phyloP scores from a whole-genome alignment of 2,797 vertebrate species.

The Pampus argenteus region DNA sequence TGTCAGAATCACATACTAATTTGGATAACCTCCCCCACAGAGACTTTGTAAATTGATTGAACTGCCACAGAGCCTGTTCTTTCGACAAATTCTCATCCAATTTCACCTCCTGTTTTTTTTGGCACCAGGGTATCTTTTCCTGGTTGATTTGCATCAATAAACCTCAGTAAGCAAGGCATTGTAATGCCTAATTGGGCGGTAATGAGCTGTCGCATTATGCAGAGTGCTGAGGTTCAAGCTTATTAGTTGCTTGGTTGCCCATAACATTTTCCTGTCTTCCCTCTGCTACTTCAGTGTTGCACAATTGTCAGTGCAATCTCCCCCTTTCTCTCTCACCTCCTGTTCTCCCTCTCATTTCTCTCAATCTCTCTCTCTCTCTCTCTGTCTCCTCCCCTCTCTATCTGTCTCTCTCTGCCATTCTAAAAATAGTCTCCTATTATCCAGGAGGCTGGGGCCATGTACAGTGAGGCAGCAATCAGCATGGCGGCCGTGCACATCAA shows the following conservation, averaged over 20 bases:
- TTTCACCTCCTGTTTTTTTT: constrained; percentile 77
- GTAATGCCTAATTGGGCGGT: constrained; percentile 88
- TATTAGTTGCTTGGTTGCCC: constrained; percentile 90
- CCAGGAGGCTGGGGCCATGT: constrained; percentile 75
- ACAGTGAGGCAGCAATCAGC: constrained; percentile 84
- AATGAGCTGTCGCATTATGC: constrained; percentile 88
- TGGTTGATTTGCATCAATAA: constrained; percentile 87
- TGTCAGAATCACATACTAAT: constrained; percentile 73
- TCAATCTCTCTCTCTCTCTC: constrained; percentile 34
- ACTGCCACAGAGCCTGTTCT: constrained; percentile 73
- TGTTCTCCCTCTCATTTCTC: constrained; percentile 60
- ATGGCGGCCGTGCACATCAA: constrained; percentile 80
- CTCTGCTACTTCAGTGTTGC: constrained; percentile 76
- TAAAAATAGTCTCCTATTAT: constrained; percentile 87
- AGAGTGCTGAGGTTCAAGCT: constrained; percentile 87
- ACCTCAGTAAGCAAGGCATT: constrained; percentile 85
- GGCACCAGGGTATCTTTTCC: constrained; percentile 82
- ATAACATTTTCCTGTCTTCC: constrained; percentile 85
- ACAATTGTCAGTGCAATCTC: constrained; percentile 79
- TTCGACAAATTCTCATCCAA: constrained; percentile 74
- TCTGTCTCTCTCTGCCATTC: constrained; percentile 55
- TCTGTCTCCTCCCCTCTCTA: constrained; percentile 17
- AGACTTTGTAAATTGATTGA: constrained; percentile 83
- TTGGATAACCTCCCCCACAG: constrained; percentile 74
- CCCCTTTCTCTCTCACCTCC: constrained; percentile 52